phyloP scores from a whole-genome alignment of 2,113 vertebrate species.

The Eurystomus gularis region DNA sequence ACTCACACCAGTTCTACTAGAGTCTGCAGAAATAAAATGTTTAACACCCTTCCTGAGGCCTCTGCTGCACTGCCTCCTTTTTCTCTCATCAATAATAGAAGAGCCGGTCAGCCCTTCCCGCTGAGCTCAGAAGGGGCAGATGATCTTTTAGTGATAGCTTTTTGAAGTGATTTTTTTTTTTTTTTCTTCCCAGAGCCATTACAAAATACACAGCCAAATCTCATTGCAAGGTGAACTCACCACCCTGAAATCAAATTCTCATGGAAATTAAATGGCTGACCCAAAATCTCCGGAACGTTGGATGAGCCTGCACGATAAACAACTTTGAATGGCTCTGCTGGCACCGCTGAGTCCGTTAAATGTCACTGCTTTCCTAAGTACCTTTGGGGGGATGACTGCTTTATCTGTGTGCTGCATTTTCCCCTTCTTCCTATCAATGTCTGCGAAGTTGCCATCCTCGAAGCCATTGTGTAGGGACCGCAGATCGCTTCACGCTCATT shows the following conservation, averaged over 20 bases:
- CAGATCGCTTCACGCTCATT: not conserved
- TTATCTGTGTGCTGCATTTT: not conserved
- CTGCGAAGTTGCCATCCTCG: not conserved
- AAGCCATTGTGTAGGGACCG: not conserved
- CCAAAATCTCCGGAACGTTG: not conserved
- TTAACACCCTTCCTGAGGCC: not conserved
- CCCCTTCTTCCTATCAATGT: not conserved
- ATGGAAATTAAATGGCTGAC: not conserved
- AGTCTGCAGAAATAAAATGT: not conserved
- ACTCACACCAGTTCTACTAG: not conserved
- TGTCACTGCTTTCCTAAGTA: not conserved
- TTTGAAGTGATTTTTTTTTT: not conserved
- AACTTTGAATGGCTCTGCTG: not conserved
- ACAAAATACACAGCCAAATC: not conserved
- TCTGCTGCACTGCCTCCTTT: not conserved
- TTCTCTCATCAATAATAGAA: constrained; percentile 25
- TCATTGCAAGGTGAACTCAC: not conserved
- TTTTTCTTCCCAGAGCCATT: not conserved
- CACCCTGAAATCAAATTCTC: not conserved
- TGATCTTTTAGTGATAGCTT: not conserved
- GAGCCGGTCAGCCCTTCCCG: not conserved
- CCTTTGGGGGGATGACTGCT: not conserved
- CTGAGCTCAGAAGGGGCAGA: not conserved
- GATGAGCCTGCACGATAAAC: not conserved
- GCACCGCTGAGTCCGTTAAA: not conserved